Base-by-base conservation (phyloP, 2,888 invertebrate genomes). In the Caenorhabditis sinica region DNA sequence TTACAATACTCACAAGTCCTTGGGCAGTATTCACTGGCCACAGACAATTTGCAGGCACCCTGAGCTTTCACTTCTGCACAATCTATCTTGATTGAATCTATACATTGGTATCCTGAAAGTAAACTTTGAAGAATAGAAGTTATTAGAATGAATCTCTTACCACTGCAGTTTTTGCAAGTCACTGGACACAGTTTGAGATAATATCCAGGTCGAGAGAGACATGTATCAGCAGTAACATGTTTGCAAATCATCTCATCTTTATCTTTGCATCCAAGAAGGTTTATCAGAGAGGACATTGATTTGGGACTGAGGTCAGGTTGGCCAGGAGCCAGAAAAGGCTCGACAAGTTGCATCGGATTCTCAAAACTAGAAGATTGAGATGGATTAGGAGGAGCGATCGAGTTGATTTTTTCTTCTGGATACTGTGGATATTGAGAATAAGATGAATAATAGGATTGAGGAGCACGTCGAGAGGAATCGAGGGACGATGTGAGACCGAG, bases 141-240 rank as follows among this genome's bases (percentile, higher is more conserved):
- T 40, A 13, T 13, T n/a, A n/a, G n/a, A n/a, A n/a, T n/a, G n/a
- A n/a, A n/a, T n/a, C n/a, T 9, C 69, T 51, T 49, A 87, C 90
- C 89, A 72, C 83, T 87, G 82, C 90, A 90, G 61, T 90, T 90
- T 20, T 86, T 84, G 72, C 90, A 90, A 33, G 88, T 87, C n/a
- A 90, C 88, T 0, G 90, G 90, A 60, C 90, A 90, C 28, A 90
- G 66, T 80, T 89, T 89, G 43, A 90, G 83, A 66, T 90, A 90
- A 71, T 87, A 90, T 11, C 90, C 90, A 49, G 90, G 90, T 17
- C 90, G 86, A 11, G 89, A 83, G 20, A 84, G 84, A 66, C 90
- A 90, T 0, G 90, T 84, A 40, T 89, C 90, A 11, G 86, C 85
- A 4, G 89, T 88, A 4, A 90, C 85, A 28, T 87, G 84, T 11